Base-by-base conservation (phyloP, 2,113 vertebrate genomes). In the Lepisosteus oculatus region DNA sequence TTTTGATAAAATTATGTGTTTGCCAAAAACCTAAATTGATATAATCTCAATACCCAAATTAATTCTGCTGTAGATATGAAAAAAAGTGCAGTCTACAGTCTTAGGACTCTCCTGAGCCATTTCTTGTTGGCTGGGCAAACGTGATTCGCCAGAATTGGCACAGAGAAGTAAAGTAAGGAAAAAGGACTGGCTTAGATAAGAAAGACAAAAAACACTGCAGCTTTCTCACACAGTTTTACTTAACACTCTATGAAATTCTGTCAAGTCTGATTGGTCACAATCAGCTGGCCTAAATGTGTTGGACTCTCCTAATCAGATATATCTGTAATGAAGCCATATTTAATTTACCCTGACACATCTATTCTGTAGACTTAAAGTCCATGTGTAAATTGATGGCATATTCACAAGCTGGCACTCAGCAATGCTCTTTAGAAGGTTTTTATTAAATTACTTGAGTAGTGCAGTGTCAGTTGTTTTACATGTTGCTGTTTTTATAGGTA, bases 241-340 rank as follows among this genome's bases (percentile, higher is more conserved):
- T 42, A 55, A 68, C 73, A 69, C 75, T 77, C 73, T 42, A 76
- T 76, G 8, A 8, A 55, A 29, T 71, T 57, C 61, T 67, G 43
- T 77, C 70, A 43, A 57, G 71, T 80, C 56, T 66, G 55, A 70
- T 76, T 43, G 45, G 8, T 61, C 41, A 55, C 71, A 78, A 71
- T 63, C 70, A 75, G 74, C 55, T 69, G 65, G 74, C 63, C 77
- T 72, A 70, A 76, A 73, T 77, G 54, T 45, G 80, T 63, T 77
- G 61, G 65, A 65, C 72, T 76, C 72, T 43, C 55, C 69, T 79
- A 79, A 83, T 81, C 74, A 79, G 80, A 80, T 70, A 57, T 75
- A 68, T 70, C 65, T 56, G 57, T 73, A 67, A 79, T 70, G 14
- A 55, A 74, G 74, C 75, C 56, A 65, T 67, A 73, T 77, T 78